Evolutionary conservation across 1,140 invertebrate genomes (phyloP), one percentile per base, ranked within the genome.

Genomic region (Drosophila tropicalis): DNA sequence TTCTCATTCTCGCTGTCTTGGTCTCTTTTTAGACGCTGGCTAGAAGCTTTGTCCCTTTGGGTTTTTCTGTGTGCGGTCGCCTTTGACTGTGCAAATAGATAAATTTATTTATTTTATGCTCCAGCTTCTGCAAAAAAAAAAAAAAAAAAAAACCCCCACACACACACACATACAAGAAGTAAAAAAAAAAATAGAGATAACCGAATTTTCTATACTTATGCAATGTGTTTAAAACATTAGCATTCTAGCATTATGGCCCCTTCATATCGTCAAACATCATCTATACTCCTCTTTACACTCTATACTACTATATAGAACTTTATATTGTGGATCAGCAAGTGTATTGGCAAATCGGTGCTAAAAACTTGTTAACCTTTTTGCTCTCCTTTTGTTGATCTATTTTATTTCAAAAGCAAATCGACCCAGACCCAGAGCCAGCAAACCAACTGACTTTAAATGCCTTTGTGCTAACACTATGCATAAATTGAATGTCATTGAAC

Each of bases 91-190:
- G 78, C 82, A 87, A 83, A 87, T 87, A 83, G 83, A 86, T 86
- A 87, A 87, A 86, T 86, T 86, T 86, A 87, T 86, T 83, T 86
- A 86, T 86, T 86, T 86, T 83, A 86, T 86, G 76, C 79, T 66
- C 83, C 62, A 66, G 64, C 68, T 78, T 47, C 66, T 70, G 62
- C 47, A 76, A 66, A 76, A 29, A 29, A 29, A 29, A 29, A 29
- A 5, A 29, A 29, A 29, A 29, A 29, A 76, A n/a, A n/a, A n/a
- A n/a, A n/a, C n/a, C n/a, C 67, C 36, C 73, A 77, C 69, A 78
- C 77, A 67, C 65, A 70, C 70, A 74, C 63, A 19, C 62, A 51
- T 3, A 51, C 44, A 22, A 2, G 6, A 29, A 51, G 9, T n/a
- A 19, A 22, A 19, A 22, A 22, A 19, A 22, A 19, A 22, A 22